Evolutionary conservation across 2,888 invertebrate genomes (phyloP).

Genomic region (Charanyca ferruginea): DNA sequence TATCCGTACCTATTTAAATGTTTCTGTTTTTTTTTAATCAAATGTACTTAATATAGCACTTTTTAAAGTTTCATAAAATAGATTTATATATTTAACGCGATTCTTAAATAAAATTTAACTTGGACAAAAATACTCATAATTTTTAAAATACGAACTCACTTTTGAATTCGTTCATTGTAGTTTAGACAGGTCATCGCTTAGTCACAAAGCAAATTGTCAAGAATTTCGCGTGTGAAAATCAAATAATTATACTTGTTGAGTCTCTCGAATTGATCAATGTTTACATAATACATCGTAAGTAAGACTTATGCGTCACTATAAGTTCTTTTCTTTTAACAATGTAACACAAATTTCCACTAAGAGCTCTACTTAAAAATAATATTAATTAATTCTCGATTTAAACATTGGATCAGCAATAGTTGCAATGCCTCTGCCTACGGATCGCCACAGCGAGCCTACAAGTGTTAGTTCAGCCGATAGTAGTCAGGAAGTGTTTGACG

Average conservation of each 20-base stretch:
- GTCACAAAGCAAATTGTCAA: constrained; percentile 39
- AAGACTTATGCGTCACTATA: constrained; percentile 52
- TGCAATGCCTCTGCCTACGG: constrained; percentile 8
- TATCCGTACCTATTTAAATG: not conserved
- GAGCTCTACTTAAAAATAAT: constrained; percentile 13
- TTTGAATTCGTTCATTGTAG: constrained; percentile 14
- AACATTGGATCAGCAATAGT: not conserved
- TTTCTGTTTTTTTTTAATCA: not conserved
- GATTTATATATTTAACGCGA: not conserved
- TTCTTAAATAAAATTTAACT: constrained; percentile 1
- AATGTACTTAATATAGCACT: too few species aligned
- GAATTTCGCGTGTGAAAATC: constrained; percentile 70
- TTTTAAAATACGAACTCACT: not conserved
- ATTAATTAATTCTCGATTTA: constrained; percentile 21
- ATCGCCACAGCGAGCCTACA: constrained; percentile 25
- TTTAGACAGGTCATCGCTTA: constrained; percentile 27
- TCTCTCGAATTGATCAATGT: constrained; percentile 65
- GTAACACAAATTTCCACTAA: constrained; percentile 9
- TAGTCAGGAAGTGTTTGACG: constrained; percentile 46
- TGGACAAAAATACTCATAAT: not conserved
- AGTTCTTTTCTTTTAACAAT: constrained; percentile 22
- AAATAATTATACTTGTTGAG: constrained; percentile 60
- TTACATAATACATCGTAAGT: constrained; percentile 63
- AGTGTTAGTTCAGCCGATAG: constrained; percentile 29
- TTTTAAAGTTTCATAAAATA: too few species aligned